Evolutionary conservation across 2,888 invertebrate genomes (phyloP).

Genomic region (Ectemnius continuus): DNA sequence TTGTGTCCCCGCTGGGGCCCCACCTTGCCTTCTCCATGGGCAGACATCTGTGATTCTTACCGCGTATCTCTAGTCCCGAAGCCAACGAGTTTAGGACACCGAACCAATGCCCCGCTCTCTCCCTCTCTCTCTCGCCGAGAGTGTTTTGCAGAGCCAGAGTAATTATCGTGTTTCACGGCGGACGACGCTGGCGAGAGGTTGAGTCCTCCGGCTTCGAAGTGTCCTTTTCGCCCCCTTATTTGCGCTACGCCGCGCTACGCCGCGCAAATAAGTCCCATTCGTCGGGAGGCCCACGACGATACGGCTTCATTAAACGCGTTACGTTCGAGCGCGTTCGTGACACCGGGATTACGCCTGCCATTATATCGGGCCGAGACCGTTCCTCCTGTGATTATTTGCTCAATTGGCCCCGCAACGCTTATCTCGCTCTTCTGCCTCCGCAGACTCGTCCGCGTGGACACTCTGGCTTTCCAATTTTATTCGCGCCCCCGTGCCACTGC

Average conservation of each 20-base stretch:
- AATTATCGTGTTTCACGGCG: too few species aligned
- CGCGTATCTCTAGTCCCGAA: not conserved
- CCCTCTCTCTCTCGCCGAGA: not conserved
- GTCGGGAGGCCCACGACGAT: conserved; percentile 12
- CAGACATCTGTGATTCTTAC: not conserved
- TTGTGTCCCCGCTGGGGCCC: conserved; percentile 16
- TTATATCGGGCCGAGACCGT: conserved; percentile 42
- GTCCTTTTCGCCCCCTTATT: too few species aligned
- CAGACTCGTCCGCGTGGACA: not conserved
- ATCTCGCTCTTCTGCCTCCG: conserved; percentile 17
- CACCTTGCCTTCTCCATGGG: conserved; percentile 15
- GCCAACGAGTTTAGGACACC: not conserved
- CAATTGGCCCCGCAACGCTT: conserved; percentile 50
- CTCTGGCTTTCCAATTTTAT: conserved; percentile 3
- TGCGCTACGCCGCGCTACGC: too few species aligned
- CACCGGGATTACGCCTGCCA: conserved; percentile 40
- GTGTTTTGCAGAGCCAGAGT: too few species aligned
- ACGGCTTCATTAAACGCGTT: conserved; percentile 43
- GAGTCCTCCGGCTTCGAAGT: too few species aligned
- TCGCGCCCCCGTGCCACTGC: not conserved
- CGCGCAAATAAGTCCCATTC: not conserved
- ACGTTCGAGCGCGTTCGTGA: conserved; percentile 20
- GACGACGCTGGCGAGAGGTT: too few species aligned
- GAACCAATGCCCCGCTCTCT: not conserved
- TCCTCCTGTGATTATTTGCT: conserved; percentile 58